A percentile compares a stretch with the other conserved stretches of the same genome.
These are phyloP conservation scores for Hypanus sabinus DNA, from an alignment of 2,113 vertebrate species.

Conservation along the genomic window DNA sequence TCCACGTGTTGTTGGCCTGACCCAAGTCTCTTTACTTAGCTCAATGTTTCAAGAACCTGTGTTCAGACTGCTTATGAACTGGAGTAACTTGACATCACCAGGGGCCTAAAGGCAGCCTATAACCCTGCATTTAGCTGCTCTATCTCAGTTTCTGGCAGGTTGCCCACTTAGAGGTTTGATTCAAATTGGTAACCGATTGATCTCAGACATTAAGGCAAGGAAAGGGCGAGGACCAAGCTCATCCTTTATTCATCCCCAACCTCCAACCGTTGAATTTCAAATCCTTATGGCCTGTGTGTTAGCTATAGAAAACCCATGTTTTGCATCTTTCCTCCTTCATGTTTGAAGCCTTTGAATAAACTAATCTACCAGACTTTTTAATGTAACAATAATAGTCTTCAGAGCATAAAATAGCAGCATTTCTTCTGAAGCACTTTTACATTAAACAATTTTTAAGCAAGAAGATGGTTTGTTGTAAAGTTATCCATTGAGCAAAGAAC, in stretches of 20 bases:
- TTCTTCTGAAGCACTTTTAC: background rate
- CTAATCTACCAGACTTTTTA: background rate
- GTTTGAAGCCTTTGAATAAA: background rate
- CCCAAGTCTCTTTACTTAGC: too few relatives aligned
- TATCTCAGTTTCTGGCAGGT: too few relatives aligned
- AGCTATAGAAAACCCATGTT: background rate
- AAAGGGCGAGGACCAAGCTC: background rate
- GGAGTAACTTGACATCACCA: background rate
- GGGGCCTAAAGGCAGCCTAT: background rate
- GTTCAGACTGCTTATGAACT: background rate
- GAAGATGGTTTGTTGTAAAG: background rate
- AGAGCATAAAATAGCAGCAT: background rate
- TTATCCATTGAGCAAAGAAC: background rate
- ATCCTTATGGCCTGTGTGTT: background rate
- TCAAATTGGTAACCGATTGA: background rate
- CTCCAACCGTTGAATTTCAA: background rate
- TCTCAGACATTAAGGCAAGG: background rate
- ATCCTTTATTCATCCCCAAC: background rate
- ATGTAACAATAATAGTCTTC: background rate
- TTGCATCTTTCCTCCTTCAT: background rate
- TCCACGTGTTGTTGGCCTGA: too few relatives aligned
- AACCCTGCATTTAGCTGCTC: background rate
- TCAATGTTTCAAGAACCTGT: background rate
- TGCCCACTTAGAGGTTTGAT: background rate
- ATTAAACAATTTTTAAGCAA: background rate